These are phyloP conservation scores for Pseudococcus longispinus DNA, from an alignment of 2,888 invertebrate genomes.

Conservation along the genomic window DNA sequence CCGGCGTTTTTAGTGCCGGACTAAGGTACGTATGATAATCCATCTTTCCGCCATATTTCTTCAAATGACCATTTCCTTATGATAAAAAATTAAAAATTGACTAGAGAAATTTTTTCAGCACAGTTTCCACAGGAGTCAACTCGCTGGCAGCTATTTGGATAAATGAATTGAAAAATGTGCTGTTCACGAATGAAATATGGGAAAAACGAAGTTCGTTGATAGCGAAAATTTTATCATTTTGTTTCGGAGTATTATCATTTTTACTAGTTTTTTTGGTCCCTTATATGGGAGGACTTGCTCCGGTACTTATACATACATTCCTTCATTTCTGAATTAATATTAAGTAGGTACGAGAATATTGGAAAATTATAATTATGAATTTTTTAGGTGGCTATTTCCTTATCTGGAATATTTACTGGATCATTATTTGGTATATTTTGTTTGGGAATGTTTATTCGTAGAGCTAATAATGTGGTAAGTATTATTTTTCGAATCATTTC, in stretches of 20 bases:
- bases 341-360: neutral
- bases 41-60: neutral
- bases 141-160: constrained; percentile 67
- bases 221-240: constrained; percentile 64
- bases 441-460: constrained; percentile 64
- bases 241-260: constrained; percentile 65
- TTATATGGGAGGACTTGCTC: constrained; percentile 65
- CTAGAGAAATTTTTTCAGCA: constrained; percentile 62
- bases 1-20: constrained; percentile 68
- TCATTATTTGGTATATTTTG: constrained; percentile 65
- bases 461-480: constrained; percentile 63
- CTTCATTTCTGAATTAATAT: neutral
- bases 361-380: neutral
- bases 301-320: constrained; percentile 60
- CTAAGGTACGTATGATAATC: constrained; percentile 62
- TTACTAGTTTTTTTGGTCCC: constrained; percentile 66
- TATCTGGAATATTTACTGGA: constrained; percentile 64
- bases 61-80: neutral
- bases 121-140: constrained; percentile 68
- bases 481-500: neutral
- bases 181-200: constrained; percentile 60
- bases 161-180: constrained; percentile 63
- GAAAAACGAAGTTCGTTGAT: constrained; percentile 62
- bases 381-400: constrained; percentile 63
- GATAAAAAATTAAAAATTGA: neutral